Percentiles rank a stretch among this genome's conserved stretches.
phyloP scores from a whole-genome alignment of 1,140 invertebrate species.

The Drosophila orosa region DNA sequence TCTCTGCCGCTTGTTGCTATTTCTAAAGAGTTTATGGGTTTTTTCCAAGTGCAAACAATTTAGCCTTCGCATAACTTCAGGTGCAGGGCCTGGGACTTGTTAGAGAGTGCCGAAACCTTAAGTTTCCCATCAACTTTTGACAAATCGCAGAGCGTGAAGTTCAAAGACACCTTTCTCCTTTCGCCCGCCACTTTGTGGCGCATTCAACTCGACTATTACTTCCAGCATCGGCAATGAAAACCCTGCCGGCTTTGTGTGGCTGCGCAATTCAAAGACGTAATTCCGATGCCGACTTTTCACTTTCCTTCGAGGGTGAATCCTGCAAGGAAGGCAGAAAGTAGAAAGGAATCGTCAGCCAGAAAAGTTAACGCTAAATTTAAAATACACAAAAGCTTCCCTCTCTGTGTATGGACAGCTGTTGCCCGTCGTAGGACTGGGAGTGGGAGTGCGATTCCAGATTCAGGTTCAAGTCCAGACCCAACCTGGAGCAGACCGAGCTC shows the following conservation, averaged over 20 bases:
- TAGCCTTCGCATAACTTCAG: constrained; percentile 20
- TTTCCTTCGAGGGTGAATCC: constrained; percentile 61
- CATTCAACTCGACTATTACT: constrained; percentile 64
- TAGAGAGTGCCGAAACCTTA: neutral
- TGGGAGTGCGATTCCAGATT: constrained; percentile 1
- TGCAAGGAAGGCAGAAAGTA: constrained; percentile 19
- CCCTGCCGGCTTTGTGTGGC: constrained; percentile 10
- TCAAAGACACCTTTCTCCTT: constrained; percentile 11
- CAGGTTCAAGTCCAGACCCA: constrained; percentile 9
- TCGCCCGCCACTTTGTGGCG: constrained; percentile 37
- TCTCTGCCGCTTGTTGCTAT: constrained; percentile 40
- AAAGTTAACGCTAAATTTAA: constrained; percentile 77
- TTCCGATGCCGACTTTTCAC: constrained; percentile 53
- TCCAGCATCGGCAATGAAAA: constrained; percentile 47
- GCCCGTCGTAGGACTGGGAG: constrained; percentile 17
- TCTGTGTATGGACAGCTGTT: constrained; percentile 71
- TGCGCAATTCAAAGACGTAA: constrained; percentile 35
- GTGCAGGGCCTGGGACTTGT: neutral
- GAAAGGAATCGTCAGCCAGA: constrained; percentile 14
- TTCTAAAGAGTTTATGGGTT: constrained; percentile 32
- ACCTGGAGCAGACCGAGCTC: constrained; percentile 9
- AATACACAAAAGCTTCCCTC: constrained; percentile 50
- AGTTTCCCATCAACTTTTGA: constrained; percentile 12
- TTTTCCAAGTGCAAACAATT: constrained; percentile 62
- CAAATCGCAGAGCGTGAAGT: neutral